Percentiles rank a stretch among this genome's conserved stretches.
Evolutionary conservation across 2,888 invertebrate genomes (phyloP).

Genomic region (Drosophila prostipennis): DNA sequence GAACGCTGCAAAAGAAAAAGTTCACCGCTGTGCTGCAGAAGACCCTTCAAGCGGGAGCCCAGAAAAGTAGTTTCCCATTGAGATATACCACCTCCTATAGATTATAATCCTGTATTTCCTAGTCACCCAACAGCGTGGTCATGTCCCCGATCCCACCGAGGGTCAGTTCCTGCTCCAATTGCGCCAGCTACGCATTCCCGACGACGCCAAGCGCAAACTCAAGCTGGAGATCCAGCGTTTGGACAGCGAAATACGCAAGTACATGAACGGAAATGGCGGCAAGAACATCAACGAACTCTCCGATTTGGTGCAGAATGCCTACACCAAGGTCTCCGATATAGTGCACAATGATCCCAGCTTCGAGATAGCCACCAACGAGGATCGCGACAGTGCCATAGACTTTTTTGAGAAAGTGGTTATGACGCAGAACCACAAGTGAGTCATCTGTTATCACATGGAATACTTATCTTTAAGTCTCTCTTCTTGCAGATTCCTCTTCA

Average conservation of each 20-base stretch:
- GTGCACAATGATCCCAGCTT: constrained; percentile 82
- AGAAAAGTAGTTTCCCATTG: constrained; percentile 47
- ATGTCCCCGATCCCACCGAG: constrained; percentile 80
- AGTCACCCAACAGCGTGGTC: constrained; percentile 60
- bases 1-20: constrained; percentile 71
- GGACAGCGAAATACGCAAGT: constrained; percentile 80
- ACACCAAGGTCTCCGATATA: constrained; percentile 84
- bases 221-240: constrained; percentile 82
- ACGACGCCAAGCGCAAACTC: constrained; percentile 82
- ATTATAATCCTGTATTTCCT: background rate
- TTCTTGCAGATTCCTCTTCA: constrained; percentile 89
- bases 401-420: constrained; percentile 97
- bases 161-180: constrained; percentile 80
- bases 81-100: background rate
- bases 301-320: constrained; percentile 95
- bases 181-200: constrained; percentile 82
- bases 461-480: constrained; percentile 6
- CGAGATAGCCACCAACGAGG: constrained; percentile 85
- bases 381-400: constrained; percentile 93
- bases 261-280: constrained; percentile 72
- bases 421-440: constrained; percentile 93
- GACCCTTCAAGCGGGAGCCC: constrained; percentile 65
- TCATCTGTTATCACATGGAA: constrained; percentile 21
- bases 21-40: constrained; percentile 82
- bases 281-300: constrained; percentile 92